A percentile compares a stretch with the other conserved stretches of the same genome.
Evolutionary conservation across 2,888 invertebrate genomes (phyloP).

Genomic region (Arrhopalites spinosus): DNA sequence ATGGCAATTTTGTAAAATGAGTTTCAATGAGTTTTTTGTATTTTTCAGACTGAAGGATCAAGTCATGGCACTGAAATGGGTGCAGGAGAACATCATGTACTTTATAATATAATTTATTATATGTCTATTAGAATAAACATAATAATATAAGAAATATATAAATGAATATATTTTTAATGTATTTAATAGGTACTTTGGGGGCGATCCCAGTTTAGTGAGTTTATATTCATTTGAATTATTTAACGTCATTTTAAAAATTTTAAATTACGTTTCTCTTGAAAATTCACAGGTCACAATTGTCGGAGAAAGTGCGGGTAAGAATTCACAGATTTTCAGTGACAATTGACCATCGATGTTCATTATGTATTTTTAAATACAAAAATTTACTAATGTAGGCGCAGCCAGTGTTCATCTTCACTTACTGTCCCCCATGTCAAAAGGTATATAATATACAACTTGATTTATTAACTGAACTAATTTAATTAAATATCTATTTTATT

Average conservation of each 20-base stretch:
- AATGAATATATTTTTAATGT: not conserved
- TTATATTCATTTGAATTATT: not conserved
- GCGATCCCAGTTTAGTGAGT: too few relatives aligned
- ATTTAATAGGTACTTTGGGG: not conserved
- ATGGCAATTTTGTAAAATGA: too few relatives aligned
- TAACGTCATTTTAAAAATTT: not conserved
- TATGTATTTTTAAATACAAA: too few relatives aligned
- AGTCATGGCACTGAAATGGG: slow-evolving; percentile 27
- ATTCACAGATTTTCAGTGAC: too few relatives aligned
- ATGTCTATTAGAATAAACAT: too few relatives aligned
- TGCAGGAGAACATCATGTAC: slow-evolving; percentile 25
- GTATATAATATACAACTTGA: not conserved
- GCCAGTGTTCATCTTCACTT: slow-evolving; percentile 26
- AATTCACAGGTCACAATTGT: slow-evolving; percentile 13
- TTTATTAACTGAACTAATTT: not conserved
- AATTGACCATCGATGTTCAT: too few relatives aligned
- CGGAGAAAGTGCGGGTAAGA: slow-evolving; percentile 10
- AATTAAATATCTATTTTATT: too few relatives aligned
- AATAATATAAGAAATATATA: too few relatives aligned
- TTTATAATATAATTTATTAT: too few relatives aligned
- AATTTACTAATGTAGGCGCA: too few relatives aligned
- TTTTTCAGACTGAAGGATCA: slow-evolving; percentile 28
- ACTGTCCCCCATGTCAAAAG: slow-evolving; percentile 7
- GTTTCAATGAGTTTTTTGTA: too few relatives aligned
- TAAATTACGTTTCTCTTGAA: not conserved